A percentile compares a stretch with the other conserved stretches of the same genome.
Conservation (phyloP, 35 echinoderm and acorn worm genomes). For the Apostichopus californicus region DNA sequence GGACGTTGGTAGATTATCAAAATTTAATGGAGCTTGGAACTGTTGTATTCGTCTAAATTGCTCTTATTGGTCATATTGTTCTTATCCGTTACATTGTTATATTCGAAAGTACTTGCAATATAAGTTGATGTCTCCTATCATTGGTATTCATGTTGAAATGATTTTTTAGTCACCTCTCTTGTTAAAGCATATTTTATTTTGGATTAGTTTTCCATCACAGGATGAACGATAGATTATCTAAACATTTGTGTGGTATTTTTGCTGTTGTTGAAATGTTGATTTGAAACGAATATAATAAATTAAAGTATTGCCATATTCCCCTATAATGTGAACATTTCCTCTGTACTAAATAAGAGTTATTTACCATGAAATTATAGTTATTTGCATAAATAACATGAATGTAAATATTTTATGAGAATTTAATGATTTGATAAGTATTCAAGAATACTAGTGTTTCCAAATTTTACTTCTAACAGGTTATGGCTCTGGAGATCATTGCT, state of each 20-base stretch:
- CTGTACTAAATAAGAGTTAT: neutral
- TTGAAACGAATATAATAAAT: constrained; percentile 7
- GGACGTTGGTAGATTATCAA: too few relatives aligned
- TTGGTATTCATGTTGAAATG: constrained; percentile 25
- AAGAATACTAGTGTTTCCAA: constrained; percentile 28
- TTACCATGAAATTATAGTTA: constrained; percentile 20
- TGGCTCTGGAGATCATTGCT: constrained; percentile 9
- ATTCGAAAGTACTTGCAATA: constrained; percentile 15
- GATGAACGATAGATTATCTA: neutral
- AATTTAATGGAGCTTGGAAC: too few relatives aligned
- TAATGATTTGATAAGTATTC: constrained; percentile 12
- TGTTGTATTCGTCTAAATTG: too few relatives aligned
- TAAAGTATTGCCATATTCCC: constrained; percentile 14
- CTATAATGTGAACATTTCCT: neutral
- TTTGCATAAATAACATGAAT: constrained; percentile 16
- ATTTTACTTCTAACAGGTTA: constrained; percentile 14
- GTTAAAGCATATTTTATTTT: neutral
- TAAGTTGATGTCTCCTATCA: constrained; percentile 9
- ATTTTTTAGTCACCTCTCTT: neutral
- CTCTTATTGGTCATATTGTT: constrained; percentile 1
- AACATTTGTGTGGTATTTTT: constrained; percentile 8
- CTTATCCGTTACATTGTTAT: constrained; percentile 25
- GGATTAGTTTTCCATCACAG: constrained; percentile 5
- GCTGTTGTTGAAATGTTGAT: constrained; percentile 27
- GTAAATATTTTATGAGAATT: constrained; percentile 20